Base-by-base conservation (phyloP, 2,888 invertebrate species). In the Drosophila colorata region DNA sequence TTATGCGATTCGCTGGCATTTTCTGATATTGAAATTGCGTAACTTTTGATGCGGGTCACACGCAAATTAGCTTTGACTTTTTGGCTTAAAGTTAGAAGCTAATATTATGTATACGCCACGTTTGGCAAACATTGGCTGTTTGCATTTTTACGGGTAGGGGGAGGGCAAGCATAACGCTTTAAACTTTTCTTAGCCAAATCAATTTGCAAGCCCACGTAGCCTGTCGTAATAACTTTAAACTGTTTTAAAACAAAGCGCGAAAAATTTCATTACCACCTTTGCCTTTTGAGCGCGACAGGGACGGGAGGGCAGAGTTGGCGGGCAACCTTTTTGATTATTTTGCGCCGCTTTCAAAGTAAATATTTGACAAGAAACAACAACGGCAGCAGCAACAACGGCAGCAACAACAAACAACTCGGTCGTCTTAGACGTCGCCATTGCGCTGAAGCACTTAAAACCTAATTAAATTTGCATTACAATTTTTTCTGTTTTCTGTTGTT, bases 391-490 rank as follows among this genome's bases (percentile, higher is more conserved):
- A 60, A 2, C 47, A 57, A 9, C 49, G 58, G 6, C 38, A 64
- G 13, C 37, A 65, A 43, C 43, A 61, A 51, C 65, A 65, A 69
- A 40, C 67, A 80, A 74, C 68, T 66, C 59, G 47, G 67, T 51
- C 76, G 80, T 73, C 88, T 72, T 57, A 78, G 78, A 74, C 72
- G 69, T 69, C 66, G 81, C 66, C 78, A 78, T 81, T 70, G 81
- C 73, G 60, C 67, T 82, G 83, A 80, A 87, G 88, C 85, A 86
- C 85, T 86, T 86, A 89, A 86, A 86, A 86, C 85, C 85, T 86
- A 86, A 86, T 86, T 86, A 86, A 86, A 86, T 86, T 86, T 86
- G 88, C 85, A 86, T 86, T 86, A 86, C 83, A 86, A 86, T 85
- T 87, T 88, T 87, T 80, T 53, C 48, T 37, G 63, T 79, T 69